Conservation (phyloP, 2,113 vertebrate genomes). For the Lophochroa leadbeateri region DNA sequence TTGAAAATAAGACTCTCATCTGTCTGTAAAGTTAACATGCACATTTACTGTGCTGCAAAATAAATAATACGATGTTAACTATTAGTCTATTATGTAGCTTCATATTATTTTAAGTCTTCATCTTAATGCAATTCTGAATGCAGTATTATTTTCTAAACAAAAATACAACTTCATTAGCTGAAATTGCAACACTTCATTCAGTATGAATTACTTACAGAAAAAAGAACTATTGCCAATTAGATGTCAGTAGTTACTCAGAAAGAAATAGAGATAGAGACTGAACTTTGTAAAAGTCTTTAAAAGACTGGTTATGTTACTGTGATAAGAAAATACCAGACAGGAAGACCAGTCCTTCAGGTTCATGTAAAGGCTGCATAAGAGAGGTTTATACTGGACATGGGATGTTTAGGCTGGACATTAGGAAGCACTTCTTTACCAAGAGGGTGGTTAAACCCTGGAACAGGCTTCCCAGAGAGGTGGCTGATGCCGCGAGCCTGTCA, state of each 20-base stretch:
- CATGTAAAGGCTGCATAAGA: not conserved
- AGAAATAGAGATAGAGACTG: not conserved
- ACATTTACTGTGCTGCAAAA: not conserved
- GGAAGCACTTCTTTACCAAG: not conserved
- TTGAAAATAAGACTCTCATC: not conserved
- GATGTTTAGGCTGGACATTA: not conserved
- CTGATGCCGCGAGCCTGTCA: not conserved
- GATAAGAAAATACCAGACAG: not conserved
- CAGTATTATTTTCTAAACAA: not conserved
- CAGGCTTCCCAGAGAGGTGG: not conserved
- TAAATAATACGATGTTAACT: not conserved
- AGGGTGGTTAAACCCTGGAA: not conserved
- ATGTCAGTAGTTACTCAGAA: not conserved
- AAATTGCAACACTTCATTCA: not conserved
- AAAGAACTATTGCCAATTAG: not conserved
- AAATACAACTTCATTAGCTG: not conserved
- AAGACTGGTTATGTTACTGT: not conserved
- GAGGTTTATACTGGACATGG: not conserved
- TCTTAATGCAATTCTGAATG: not conserved
- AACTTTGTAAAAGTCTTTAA: not conserved
- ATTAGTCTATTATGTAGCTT: not conserved
- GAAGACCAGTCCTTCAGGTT: not conserved
- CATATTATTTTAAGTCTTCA: not conserved
- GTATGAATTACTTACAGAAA: not conserved
- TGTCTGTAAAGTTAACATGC: not conserved